A percentile compares a stretch with the other conserved stretches of the same genome.
These are phyloP conservation scores for Eupithecia insigniata DNA, from an alignment of 2,888 invertebrate genomes.

Conservation along the genomic window DNA sequence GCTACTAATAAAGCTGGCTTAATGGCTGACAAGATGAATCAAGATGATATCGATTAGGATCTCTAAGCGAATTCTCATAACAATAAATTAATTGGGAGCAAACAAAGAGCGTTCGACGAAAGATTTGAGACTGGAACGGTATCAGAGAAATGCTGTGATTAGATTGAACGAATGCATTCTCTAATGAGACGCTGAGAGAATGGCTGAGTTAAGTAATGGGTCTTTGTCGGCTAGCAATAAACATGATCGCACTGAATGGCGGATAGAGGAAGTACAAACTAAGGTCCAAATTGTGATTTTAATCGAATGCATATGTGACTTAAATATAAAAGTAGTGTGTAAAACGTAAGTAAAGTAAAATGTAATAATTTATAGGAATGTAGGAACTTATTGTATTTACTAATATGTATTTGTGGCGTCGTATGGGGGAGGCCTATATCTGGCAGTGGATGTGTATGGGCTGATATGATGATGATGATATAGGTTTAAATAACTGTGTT, in stretches of 20 bases:
- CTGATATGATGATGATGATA: no score
- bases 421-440: no score
- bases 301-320: no score
- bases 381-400: not conserved
- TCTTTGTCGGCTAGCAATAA: conserved; percentile 67
- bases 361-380: not conserved
- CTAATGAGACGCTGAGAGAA: conserved; percentile 73
- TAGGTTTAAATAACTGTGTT: no score
- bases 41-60: conserved; percentile 37
- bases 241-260: conserved; percentile 78
- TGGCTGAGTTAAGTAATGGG: conserved; percentile 68
- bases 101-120: conserved; percentile 46
- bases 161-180: conserved; percentile 61
- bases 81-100: conserved; percentile 52
- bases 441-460: no score
- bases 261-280: conserved; percentile 66
- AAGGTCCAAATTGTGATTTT: not conserved
- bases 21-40: conserved; percentile 34
- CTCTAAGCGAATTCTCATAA: conserved; percentile 40
- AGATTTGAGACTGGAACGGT: conserved; percentile 44
- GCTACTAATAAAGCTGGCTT: conserved; percentile 38
- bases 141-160: conserved; percentile 60
- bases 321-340: no score
- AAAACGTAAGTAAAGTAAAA: not conserved
- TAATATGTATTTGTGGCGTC: no score